Evolutionary conservation across 2,113 vertebrate species (phyloP).

Genomic region (Pteronura brasiliensis): DNA sequence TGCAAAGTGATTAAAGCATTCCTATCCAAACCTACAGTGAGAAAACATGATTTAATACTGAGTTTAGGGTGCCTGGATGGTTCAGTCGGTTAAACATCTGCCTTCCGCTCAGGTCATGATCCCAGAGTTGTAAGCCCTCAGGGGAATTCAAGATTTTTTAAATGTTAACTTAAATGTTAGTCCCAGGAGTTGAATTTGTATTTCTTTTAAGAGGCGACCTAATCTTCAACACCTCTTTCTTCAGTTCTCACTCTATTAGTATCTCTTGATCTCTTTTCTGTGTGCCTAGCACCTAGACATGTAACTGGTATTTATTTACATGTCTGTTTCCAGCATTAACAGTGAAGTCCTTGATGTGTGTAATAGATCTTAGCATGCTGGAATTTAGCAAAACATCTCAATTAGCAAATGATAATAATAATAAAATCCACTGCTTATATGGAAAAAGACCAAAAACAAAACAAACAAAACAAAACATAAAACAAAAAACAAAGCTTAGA

Average conservation of each 20-base stretch:
- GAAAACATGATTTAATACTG: too few relatives aligned
- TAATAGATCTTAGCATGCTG: not conserved
- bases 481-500: not conserved
- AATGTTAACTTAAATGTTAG: not conserved
- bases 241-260: not conserved
- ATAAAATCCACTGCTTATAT: not conserved
- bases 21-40: not conserved
- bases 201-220: not conserved
- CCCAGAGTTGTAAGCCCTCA: not conserved
- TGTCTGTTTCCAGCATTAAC: not conserved
- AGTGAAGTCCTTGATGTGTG: not conserved
- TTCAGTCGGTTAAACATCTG: too few relatives aligned
- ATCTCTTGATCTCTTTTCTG: not conserved
- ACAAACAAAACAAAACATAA: not conserved
- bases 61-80: too few relatives aligned
- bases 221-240: not conserved
- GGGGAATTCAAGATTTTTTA: not conserved
- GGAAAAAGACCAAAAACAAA: not conserved
- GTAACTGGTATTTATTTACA: not conserved
- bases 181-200: not conserved
- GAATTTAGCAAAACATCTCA: not conserved
- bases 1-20: slow-evolving; percentile 32
- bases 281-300: not conserved
- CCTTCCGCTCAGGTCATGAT: too few relatives aligned
- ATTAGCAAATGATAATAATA: not conserved